phyloP scores from a whole-genome alignment of 2,888 invertebrate genomes.

The Zhuqinia jingwanae region DNA sequence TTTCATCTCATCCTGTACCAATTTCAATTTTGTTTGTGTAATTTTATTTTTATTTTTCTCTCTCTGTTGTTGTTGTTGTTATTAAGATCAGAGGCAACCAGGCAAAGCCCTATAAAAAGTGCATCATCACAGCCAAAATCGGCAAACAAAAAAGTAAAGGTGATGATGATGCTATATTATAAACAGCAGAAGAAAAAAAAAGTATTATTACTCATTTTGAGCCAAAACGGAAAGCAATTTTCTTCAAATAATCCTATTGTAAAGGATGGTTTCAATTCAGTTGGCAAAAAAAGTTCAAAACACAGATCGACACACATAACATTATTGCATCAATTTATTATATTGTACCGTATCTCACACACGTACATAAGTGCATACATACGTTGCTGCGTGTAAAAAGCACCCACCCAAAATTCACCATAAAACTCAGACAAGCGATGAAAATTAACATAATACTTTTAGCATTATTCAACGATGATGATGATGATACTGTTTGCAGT shows the following conservation, averaged over 20 bases:
- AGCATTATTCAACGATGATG: conserved; percentile 23
- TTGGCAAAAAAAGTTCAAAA: conserved; percentile 43
- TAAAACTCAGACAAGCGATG: conserved; percentile 58
- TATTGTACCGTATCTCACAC: conserved; percentile 38
- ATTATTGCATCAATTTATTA: not conserved
- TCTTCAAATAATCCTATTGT: not conserved
- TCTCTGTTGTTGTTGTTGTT: conserved; percentile 26
- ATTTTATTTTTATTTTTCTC: conserved; percentile 22
- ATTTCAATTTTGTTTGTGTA: conserved; percentile 4
- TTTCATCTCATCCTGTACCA: not conserved
- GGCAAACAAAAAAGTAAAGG: conserved; percentile 19
- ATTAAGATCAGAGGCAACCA: not conserved
- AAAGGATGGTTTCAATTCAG: conserved; percentile 11
- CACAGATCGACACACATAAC: conserved; percentile 50
- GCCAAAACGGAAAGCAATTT: no score
- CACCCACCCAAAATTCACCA: conserved; percentile 66
- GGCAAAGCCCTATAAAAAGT: conserved; percentile 4
- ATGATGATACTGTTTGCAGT: conserved; percentile 23
- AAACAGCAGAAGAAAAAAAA: not conserved
- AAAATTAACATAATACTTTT: conserved; percentile 51
- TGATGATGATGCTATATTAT: not conserved
- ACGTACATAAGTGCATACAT: conserved; percentile 6
- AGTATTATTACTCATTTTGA: conserved; percentile 45
- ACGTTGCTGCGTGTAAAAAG: conserved; percentile 38
- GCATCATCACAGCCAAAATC: not conserved